Percentiles rank a stretch among this genome's conserved stretches.
phyloP scores from a whole-genome alignment of 2,888 invertebrate genomes.

The Octodonta nipae region DNA sequence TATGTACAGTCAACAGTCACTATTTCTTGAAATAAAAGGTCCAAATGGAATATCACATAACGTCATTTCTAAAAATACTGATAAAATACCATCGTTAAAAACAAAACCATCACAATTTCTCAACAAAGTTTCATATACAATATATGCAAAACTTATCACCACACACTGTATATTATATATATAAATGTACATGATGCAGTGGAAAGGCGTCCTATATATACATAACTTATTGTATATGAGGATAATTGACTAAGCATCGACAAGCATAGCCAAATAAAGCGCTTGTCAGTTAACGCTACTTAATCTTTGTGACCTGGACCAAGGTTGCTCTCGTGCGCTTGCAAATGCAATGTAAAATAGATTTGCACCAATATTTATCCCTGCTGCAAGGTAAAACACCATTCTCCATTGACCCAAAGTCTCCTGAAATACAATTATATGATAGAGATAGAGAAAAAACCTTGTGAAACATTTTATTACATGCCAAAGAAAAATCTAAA shows the following conservation, averaged over 20 bases:
- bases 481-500: background rate
- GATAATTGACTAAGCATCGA: slow-evolving; percentile 19
- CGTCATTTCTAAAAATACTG: too few species aligned
- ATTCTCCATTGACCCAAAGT: slow-evolving; percentile 59
- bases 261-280: slow-evolving; percentile 24
- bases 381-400: slow-evolving; percentile 70
- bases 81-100: too few species aligned
- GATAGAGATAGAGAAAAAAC: background rate
- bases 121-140: too few species aligned
- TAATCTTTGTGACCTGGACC: slow-evolving; percentile 38
- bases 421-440: slow-evolving; percentile 40
- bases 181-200: too few species aligned
- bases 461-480: background rate
- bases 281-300: slow-evolving; percentile 32
- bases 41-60: too few species aligned
- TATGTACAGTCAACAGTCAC: too few species aligned
- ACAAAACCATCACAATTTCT: too few species aligned
- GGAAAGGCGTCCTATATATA: too few species aligned
- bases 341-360: slow-evolving; percentile 67
- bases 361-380: slow-evolving; percentile 59
- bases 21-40: too few species aligned
- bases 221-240: slow-evolving; percentile 1
- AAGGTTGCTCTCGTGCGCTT: slow-evolving; percentile 61
- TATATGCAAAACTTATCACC: too few species aligned
- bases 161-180: too few species aligned